Base-by-base conservation (phyloP, 2,888 invertebrate species). In the Melinaea marsaeus region DNA sequence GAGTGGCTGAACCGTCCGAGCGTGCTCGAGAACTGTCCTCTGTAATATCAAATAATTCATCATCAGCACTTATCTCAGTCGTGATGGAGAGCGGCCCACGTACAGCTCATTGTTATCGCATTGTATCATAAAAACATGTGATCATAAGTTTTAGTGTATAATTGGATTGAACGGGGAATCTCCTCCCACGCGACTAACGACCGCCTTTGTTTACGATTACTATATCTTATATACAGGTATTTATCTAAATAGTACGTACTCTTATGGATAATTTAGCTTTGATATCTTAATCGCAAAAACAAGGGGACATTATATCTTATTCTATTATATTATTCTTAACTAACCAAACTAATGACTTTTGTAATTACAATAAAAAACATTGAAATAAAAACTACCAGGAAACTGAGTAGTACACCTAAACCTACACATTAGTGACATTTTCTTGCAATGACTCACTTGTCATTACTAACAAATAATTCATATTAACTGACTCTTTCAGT, bases 1-100 rank as follows among this genome's bases (percentile, higher is more conserved):
- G 95, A 95, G 86, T 96, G 96, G 91, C 95, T 96, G 88, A 95
- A 94, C 71, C 96, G 93, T 66, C 96, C 96, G 75, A 96, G 91
- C 47, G 96, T 96, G 74, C 94, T 95, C 74, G 93, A 92, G 79
- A 92, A 93, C 79, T 93, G 93, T 71, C 93, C 93, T 87, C 94
- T 94, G 92, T 71, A 93, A 86, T 62, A 51, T 67, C 90, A 77
- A 74, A 76, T 65, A 67, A 70, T 58, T 58, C 66, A 65, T 71
- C 72, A 71, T 73, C 71, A 72, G 76, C 71, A 72, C 73, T 82
- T 83, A 80, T 79, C 75, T 74, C 66, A 68, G 72, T 78, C 78
- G 74, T 79, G 78, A 79, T 74, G 71, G 66, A 72, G 71, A 69
- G 47, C 65, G 61, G 73, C 88, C 88, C 85, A 88, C 88, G 83